A percentile compares a stretch with the other conserved stretches of the same genome.
Conservation (phyloP, 2,888 invertebrate species). For the Drosophila affinis region DNA sequence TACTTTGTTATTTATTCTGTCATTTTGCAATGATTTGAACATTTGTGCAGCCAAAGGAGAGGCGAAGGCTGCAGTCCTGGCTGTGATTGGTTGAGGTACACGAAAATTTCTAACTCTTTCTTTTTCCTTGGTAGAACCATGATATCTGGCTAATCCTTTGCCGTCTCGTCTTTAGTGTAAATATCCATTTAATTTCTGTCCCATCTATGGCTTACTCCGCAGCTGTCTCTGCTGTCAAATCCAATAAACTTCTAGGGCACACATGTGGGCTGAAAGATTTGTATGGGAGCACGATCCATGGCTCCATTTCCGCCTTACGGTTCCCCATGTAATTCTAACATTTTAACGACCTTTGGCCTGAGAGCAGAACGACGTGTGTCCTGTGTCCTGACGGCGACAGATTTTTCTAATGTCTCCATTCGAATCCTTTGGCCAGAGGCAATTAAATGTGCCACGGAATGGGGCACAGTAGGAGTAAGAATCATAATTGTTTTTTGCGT, state of each 20-base stretch:
- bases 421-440: conserved; percentile 71
- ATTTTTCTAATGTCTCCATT: conserved; percentile 82
- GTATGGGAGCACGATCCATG: conserved; percentile 40
- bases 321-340: conserved; percentile 43
- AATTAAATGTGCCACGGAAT: conserved; percentile 65
- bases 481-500: conserved; percentile 68
- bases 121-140: too few relatives aligned
- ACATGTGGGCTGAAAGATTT: conserved; percentile 39
- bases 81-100: conserved; percentile 16
- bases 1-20: conserved; percentile 70
- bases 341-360: conserved; percentile 59
- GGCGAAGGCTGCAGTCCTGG: neutral
- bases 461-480: conserved; percentile 30
- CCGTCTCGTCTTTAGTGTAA: conserved; percentile 7
- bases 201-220: conserved; percentile 35
- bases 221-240: conserved; percentile 30
- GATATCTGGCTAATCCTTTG: neutral
- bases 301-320: conserved; percentile 2
- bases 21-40: conserved; percentile 70
- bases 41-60: conserved; percentile 25
- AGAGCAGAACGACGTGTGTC: conserved; percentile 56
- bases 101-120: neutral
- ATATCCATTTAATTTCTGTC: conserved; percentile 37
- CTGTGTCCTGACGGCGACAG: conserved; percentile 68
- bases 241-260: conserved; percentile 55